phyloP scores from a whole-genome alignment of 2,888 invertebrate species.

The Ornithoptera alexandrae region DNA sequence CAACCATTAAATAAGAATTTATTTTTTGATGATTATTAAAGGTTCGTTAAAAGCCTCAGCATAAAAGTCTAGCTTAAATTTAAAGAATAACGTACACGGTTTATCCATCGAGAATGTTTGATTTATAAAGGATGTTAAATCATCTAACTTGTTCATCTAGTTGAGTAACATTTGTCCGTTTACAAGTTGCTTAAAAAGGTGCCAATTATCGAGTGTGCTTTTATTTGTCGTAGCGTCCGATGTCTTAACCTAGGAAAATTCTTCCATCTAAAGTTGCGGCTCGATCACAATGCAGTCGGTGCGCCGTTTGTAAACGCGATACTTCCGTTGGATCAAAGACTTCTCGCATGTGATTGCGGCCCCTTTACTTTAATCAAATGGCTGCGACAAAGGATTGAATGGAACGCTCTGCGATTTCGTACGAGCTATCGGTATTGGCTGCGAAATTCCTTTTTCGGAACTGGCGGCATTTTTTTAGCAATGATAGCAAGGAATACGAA shows the following conservation, averaged over 20 bases:
- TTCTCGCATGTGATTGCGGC: slow-evolving; percentile 73
- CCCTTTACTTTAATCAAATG: slow-evolving; percentile 78
- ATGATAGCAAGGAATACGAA: slow-evolving; percentile 46
- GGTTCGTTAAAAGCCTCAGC: neutral
- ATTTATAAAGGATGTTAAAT: slow-evolving; percentile 2
- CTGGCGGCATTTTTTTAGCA: slow-evolving; percentile 65
- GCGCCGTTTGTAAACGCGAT: slow-evolving; percentile 77
- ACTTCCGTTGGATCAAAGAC: slow-evolving; percentile 73
- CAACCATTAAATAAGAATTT: neutral
- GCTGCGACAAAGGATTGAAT: slow-evolving; percentile 77
- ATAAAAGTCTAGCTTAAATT: neutral
- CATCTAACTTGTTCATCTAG: slow-evolving; percentile 48
- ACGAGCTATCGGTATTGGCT: slow-evolving; percentile 72
- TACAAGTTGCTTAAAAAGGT: slow-evolving; percentile 53
- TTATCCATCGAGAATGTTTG: neutral
- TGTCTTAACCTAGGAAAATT: slow-evolving; percentile 57
- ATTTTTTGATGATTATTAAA: neutral
- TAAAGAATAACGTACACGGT: neutral
- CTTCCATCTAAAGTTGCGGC: slow-evolving; percentile 35
- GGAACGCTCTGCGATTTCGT: slow-evolving; percentile 70
- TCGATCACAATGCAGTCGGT: slow-evolving; percentile 68
- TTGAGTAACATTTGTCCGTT: slow-evolving; percentile 53
- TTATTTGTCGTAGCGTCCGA: slow-evolving; percentile 54
- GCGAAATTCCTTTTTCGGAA: slow-evolving; percentile 60
- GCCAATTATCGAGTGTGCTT: slow-evolving; percentile 61